Conservation (phyloP, 2,888 invertebrate genomes). For the Ommatoiulus sabulosus region DNA sequence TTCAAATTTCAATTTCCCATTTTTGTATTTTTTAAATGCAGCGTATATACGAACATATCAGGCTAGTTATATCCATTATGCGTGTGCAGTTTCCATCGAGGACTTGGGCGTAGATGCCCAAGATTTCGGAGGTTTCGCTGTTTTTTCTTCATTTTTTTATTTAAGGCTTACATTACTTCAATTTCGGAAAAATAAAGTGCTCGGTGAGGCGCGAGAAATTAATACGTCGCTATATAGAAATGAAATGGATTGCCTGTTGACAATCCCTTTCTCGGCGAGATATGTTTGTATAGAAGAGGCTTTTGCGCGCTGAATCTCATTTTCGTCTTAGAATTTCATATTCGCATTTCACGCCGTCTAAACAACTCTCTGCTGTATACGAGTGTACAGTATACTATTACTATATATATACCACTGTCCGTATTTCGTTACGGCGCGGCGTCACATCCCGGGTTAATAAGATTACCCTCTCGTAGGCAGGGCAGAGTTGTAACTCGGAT, state of each 20-base stretch:
- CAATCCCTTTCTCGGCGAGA: conserved; percentile 12
- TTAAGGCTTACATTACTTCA: background rate
- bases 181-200: background rate
- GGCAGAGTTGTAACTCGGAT: background rate
- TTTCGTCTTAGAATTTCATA: conserved; percentile 12
- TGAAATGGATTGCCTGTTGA: background rate
- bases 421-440: background rate
- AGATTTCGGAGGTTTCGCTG: too few species aligned
- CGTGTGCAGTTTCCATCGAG: too few species aligned
- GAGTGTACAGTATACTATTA: background rate
- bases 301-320: conserved; percentile 12
- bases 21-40: too few species aligned
- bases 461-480: background rate
- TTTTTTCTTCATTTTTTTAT: too few species aligned
- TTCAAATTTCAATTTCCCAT: too few species aligned
- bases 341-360: conserved; percentile 18
- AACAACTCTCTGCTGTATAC: background rate
- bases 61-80: too few species aligned
- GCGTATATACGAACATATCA: too few species aligned
- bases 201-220: background rate
- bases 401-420: background rate
- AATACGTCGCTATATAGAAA: background rate
- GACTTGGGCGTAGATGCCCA: too few species aligned
- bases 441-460: background rate
- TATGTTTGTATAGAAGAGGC: background rate